Evolutionary conservation across 2,888 invertebrate genomes (phyloP).

Genomic region (Melinopterus prodromus): DNA sequence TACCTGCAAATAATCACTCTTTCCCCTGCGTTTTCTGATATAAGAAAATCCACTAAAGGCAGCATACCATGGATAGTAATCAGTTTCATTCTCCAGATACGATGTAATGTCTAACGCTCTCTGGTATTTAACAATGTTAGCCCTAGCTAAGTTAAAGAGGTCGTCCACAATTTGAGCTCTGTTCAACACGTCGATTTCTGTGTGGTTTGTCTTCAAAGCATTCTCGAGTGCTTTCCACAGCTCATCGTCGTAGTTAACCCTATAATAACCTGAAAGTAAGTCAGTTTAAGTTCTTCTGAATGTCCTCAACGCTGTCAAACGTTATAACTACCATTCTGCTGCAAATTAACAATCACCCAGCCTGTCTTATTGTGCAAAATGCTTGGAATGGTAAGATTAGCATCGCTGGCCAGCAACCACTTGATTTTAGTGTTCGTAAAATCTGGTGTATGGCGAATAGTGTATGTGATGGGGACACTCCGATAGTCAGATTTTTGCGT

Average conservation of each 20-base stretch:
- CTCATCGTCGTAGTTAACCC: conserved; percentile 69
- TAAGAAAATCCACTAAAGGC: conserved; percentile 63
- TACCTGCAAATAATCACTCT: conserved; percentile 26
- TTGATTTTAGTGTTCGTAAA: conserved; percentile 55
- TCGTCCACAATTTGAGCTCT: conserved; percentile 85
- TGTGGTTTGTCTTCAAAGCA: conserved; percentile 60
- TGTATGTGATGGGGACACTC: conserved; percentile 64
- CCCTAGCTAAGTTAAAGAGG: conserved; percentile 76
- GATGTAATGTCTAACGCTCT: conserved; percentile 71
- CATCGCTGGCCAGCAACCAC: conserved; percentile 46
- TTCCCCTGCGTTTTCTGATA: conserved; percentile 51
- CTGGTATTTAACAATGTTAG: conserved; percentile 68
- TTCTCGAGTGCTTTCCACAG: conserved; percentile 42
- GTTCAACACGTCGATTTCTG: conserved; percentile 70
- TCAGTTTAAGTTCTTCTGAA: neutral
- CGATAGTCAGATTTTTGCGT: conserved; percentile 4
- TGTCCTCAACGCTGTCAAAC: neutral
- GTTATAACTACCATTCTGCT: conserved; percentile 64
- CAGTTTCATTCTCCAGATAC: conserved; percentile 73
- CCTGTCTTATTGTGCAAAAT: conserved; percentile 26
- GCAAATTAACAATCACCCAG: conserved; percentile 70
- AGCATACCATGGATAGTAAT: conserved; percentile 83
- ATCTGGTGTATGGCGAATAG: conserved; percentile 56
- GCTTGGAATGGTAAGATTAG: conserved; percentile 20
- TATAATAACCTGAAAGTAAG: conserved; percentile 66